Base-by-base conservation (phyloP, 2,888 invertebrate genomes). In the Tanytarsus gracilentus region DNA sequence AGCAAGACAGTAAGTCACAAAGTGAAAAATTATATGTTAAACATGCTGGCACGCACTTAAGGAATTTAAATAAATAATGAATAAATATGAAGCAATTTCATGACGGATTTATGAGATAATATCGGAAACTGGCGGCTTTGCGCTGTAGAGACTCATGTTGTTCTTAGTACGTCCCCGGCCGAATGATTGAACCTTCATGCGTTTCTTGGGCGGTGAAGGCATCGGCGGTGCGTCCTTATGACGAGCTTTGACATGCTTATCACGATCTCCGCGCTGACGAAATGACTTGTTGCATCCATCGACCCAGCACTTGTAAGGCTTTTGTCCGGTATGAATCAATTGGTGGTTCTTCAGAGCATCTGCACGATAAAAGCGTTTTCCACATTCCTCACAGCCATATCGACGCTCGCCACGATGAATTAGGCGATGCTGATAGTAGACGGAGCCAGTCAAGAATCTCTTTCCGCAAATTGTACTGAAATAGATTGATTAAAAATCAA, bases 331-430 rank as follows among this genome's bases (percentile, higher is more conserved):
- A 36, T 50, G 50, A 27, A 60, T 60, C 7, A 25, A 18, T 9
- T 33, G 2, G 64, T 79, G 79, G 66, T 82, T 82, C 66, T 82
- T 82, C 9, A 82, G 66, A 2, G 82, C 82, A 67, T 82, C 82
- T 0, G 82, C 81, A 26, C 82, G 75, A 65, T 81, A 81, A 65
- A 82, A 82, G 3, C 81, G 72, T 67, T 81, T 82, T 4, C 78
- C 77, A 63, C 82, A 82, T 62, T 81, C 79, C 62, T 80, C 78
- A 66, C 82, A 82, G 51, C 79, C 81, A 65, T 82, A 82, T 61
- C 82, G 75, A 44, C 81, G 73, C 65, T 82, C 81, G 8, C 81
- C 81, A 1, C 80, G 78, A 64, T 82, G 81, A 62, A 82, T 82
- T 7, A 82, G 69, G 5, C 81, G 74, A 66, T 82, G 81, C 65